These are phyloP conservation scores for Henicopernis longicauda DNA, from an alignment of 2,113 vertebrate genomes.

Conservation along the genomic window DNA sequence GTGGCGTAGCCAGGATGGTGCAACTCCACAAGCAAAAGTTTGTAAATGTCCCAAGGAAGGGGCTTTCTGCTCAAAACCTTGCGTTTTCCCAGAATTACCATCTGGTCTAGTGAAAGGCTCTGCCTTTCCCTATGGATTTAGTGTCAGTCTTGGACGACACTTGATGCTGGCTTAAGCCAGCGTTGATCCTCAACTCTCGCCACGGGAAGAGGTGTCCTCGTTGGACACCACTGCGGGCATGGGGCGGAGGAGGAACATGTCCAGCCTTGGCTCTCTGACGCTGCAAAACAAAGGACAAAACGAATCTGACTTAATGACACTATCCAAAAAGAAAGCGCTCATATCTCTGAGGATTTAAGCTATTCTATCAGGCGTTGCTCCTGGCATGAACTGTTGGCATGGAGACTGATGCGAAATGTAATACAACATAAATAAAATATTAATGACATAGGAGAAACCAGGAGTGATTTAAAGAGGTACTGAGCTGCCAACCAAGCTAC, in stretches of 20 bases:
- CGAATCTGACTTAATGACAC: neutral
- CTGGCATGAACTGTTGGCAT: conserved; percentile 60
- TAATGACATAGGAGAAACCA: conserved; percentile 12
- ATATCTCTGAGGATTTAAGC: neutral
- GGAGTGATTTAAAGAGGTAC: conserved; percentile 30
- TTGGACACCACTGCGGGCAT: accelerated
- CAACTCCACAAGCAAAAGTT: neutral
- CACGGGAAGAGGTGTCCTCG: accelerated
- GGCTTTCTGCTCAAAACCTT: neutral
- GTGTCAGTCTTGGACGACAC: accelerated
- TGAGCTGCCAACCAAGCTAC: neutral
- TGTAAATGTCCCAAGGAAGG: neutral
- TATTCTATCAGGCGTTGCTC: conserved; percentile 33
- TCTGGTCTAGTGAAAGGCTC: neutral
- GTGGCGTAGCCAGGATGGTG: neutral
- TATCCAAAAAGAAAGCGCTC: neutral
- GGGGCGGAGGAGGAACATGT: neutral
- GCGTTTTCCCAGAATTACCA: neutral
- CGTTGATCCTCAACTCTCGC: accelerated
- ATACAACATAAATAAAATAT: conserved; percentile 60
- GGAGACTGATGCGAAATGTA: conserved; percentile 40
- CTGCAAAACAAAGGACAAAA: neutral
- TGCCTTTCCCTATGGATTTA: neutral
- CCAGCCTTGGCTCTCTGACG: neutral
- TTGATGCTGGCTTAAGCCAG: neutral